Evolutionary conservation across 1,140 invertebrate species (phyloP).

Genomic region (Helicoverpa zea): DNA sequence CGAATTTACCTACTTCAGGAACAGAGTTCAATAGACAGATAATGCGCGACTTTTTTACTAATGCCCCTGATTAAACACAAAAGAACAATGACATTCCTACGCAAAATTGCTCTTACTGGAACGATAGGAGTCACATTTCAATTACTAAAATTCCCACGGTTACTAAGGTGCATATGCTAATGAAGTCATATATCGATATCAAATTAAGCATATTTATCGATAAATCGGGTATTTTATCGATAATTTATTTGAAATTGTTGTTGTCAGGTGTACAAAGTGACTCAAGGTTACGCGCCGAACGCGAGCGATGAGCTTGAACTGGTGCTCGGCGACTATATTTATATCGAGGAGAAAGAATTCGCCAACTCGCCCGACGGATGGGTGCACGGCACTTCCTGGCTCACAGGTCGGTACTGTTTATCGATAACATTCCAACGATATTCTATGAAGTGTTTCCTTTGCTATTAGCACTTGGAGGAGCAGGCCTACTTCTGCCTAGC

Average conservation of each 20-base stretch:
- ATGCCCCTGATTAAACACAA: not conserved
- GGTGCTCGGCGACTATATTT: conserved; percentile 94
- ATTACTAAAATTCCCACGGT: not conserved
- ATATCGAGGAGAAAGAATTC: conserved; percentile 91
- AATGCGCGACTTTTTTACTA: too few relatives aligned
- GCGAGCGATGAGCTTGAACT: conserved; percentile 95
- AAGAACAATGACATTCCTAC: not conserved
- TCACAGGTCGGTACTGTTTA: conserved; percentile 87
- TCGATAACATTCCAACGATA: too few relatives aligned
- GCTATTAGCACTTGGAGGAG: too few relatives aligned
- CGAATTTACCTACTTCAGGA: too few relatives aligned
- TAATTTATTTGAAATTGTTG: not conserved
- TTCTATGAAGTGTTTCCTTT: too few relatives aligned
- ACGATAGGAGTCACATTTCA: not conserved
- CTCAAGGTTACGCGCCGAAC: conserved; percentile 92
- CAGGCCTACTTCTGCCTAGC: too few relatives aligned
- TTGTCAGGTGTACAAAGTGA: conserved; percentile 88
- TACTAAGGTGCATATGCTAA: too few relatives aligned
- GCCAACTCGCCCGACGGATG: conserved; percentile 93
- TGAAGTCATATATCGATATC: not conserved
- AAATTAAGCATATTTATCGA: not conserved
- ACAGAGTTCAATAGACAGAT: too few relatives aligned
- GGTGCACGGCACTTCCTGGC: conserved; percentile 95
- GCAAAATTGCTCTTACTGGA: not conserved
- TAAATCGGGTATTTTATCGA: conserved; percentile 1